These are phyloP conservation scores for Tenrec ecaudatus DNA, from an alignment of 2,113 vertebrate species.

Conservation along the genomic window DNA sequence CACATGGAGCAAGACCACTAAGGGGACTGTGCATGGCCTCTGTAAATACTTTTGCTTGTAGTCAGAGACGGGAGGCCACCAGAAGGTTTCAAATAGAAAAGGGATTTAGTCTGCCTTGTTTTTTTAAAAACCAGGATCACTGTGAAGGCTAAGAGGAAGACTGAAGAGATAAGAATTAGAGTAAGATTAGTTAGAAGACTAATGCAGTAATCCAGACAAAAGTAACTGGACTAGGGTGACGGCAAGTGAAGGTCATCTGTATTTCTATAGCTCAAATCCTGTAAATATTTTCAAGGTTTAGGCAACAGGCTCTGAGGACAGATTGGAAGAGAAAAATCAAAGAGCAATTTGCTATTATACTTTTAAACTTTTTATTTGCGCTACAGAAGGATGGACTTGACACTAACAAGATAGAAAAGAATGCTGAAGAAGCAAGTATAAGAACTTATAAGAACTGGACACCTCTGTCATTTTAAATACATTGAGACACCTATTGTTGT, in stretches of 20 bases:
- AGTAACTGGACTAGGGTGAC: background rate
- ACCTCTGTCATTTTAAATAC: constrained; percentile 18
- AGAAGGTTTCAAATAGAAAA: background rate
- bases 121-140: background rate
- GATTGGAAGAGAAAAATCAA: no score
- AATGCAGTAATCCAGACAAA: background rate
- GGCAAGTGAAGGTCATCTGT: background rate
- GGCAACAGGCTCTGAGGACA: background rate
- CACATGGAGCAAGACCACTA: background rate
- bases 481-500: background rate
- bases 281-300: background rate
- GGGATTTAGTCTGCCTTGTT: background rate
- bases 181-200: background rate
- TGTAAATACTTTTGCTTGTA: constrained; percentile 3
- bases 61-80: background rate
- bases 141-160: background rate
- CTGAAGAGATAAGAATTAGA: background rate
- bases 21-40: background rate
- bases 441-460: background rate
- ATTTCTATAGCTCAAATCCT: background rate
- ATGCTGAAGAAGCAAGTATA: background rate
- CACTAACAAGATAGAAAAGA: constrained; percentile 17
- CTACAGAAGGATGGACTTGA: background rate
- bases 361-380: background rate
- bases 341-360: background rate